Base-by-base conservation (phyloP, 2,113 vertebrate genomes). In the Eclectus roratus region DNA sequence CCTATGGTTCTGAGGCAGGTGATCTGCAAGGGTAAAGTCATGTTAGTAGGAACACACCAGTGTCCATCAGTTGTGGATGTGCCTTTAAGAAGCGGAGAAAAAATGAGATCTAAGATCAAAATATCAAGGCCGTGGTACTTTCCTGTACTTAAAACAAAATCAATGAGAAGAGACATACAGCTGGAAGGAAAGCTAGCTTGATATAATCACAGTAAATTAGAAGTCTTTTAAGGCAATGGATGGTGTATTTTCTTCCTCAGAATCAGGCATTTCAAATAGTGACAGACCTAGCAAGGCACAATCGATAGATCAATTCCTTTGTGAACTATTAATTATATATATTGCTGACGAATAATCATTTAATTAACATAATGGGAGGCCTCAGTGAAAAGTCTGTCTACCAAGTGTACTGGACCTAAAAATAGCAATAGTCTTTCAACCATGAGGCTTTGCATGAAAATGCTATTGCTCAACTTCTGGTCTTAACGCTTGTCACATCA, bases 311-410 rank as follows among this genome's bases (percentile, higher is more conserved):
- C 90, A 50, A 28, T 89, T 96, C 94, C 88, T 92, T 88, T 83
- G 52, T 83, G 52, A 96, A 69, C 60, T 64, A 94, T 89, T 93
- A 97, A 95, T 89, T 95, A 88, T 79, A 97, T 95, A 95, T 69
- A 84, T 69, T 79, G 65, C 72, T 61, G 80, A 50, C 80, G 52
- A 96, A 95, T 85, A 96, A 89, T 91, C 87, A 88, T 61, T 94
- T 84, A 73, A 91, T 90, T 84, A 90, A 47, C 85, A 96, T 64
- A 95, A 86, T 50, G 78, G 64, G 69, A 85, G 55, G 24, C 80
- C 87, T 89, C 85, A 46, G 71, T 84, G 68, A 68, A 94, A 91
- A 80, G 84, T 55, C 92, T 77, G 19, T 41, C 70, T 91, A 80
- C 76, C 63, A 80, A 88, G 35, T 5, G 3, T 39, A n/a, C 35